A percentile compares a stretch with the other conserved stretches of the same genome.
Conservation (phyloP, 2,888 invertebrate genomes). For the Drosophila cracens region DNA sequence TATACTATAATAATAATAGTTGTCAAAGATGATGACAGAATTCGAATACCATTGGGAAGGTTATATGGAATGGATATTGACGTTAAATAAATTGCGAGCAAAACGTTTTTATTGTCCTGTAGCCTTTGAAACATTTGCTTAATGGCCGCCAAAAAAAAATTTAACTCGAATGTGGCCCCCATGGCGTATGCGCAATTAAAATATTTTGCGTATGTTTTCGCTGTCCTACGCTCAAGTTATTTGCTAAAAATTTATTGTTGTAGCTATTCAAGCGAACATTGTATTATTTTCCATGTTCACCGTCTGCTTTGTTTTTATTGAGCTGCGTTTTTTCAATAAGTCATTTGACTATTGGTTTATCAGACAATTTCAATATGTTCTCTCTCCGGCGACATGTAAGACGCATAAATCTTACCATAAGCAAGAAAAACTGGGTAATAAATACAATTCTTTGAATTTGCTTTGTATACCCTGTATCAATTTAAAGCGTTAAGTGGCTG, state of each 20-base stretch:
- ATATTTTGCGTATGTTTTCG: constrained; percentile 41
- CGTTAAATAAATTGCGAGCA: constrained; percentile 66
- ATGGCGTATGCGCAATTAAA: constrained; percentile 72
- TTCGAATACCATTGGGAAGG: neutral
- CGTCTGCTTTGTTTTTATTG: neutral
- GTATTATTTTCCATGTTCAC: neutral
- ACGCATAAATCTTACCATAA: constrained; percentile 58
- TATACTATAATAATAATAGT: neutral
- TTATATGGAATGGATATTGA: constrained; percentile 47
- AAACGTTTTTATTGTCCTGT: constrained; percentile 65
- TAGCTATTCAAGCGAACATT: neutral
- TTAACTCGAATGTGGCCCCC: constrained; percentile 6
- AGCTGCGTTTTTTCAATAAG: constrained; percentile 11
- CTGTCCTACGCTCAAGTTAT: constrained; percentile 32
- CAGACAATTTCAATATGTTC: constrained; percentile 73
- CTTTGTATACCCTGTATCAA: neutral
- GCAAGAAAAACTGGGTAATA: constrained; percentile 30
- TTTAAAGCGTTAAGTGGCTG: neutral
- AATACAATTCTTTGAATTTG: constrained; percentile 16
- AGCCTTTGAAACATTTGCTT: constrained; percentile 74
- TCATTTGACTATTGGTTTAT: constrained; percentile 57
- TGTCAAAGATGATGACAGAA: neutral
- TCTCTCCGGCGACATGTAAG: constrained; percentile 28
- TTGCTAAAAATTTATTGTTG: constrained; percentile 23
- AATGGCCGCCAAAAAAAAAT: constrained; percentile 40